phyloP scores from a whole-genome alignment of 2,888 invertebrate species.

The Clitarchus hookeri region DNA sequence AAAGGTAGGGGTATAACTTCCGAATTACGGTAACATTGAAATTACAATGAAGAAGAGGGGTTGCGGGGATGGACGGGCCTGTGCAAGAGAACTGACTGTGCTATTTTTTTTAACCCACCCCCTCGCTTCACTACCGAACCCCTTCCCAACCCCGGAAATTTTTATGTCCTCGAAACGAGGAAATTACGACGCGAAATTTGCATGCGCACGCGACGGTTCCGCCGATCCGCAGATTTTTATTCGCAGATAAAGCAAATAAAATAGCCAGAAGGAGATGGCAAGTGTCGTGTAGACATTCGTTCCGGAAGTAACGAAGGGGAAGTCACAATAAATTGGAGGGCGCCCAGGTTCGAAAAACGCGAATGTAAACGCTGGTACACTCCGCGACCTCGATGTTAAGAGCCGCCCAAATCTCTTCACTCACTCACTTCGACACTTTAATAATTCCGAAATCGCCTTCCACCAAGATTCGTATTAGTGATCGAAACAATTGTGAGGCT shows the following conservation, averaged over 20 bases:
- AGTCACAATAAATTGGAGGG: neutral
- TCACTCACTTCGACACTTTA: too few relatives aligned
- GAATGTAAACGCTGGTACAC: too few relatives aligned
- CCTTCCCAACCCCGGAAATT: neutral
- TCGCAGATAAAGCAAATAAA: neutral
- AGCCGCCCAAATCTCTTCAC: too few relatives aligned
- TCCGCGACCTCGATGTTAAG: too few relatives aligned
- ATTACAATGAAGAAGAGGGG: neutral
- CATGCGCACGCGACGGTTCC: neutral
- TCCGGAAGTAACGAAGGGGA: neutral
- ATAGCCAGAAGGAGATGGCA: neutral
- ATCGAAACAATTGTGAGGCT: too few relatives aligned
- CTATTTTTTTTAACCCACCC: neutral
- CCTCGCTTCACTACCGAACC: neutral
- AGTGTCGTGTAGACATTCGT: neutral
- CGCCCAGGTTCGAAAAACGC: too few relatives aligned
- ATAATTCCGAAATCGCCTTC: too few relatives aligned
- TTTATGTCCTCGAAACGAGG: neutral
- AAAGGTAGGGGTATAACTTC: neutral
- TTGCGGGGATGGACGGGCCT: neutral
- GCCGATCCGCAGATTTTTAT: conserved; percentile 3
- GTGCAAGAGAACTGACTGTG: neutral
- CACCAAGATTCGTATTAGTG: too few relatives aligned
- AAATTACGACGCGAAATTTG: neutral
- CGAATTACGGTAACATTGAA: conserved; percentile 7